Evolutionary conservation across 2,888 invertebrate genomes (phyloP).

Genomic region (Drosophila hamatofila): DNA sequence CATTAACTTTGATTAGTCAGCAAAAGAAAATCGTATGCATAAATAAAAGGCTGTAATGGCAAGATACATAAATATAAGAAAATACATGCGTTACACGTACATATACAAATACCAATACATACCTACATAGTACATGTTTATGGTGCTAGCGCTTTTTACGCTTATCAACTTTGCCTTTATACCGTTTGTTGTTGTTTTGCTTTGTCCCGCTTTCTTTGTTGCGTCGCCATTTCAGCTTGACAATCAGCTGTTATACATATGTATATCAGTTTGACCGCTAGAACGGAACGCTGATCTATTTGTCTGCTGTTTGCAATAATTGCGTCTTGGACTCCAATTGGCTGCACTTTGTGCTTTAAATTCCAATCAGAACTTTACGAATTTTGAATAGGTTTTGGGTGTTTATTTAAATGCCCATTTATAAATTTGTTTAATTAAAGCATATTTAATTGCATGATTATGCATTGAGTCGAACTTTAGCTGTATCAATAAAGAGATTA

Average conservation of each 20-base stretch:
- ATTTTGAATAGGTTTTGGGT: background rate
- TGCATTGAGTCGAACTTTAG: background rate
- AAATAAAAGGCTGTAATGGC: constrained; percentile 42
- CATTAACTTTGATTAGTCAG: constrained; percentile 66
- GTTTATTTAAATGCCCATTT: background rate
- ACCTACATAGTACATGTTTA: background rate
- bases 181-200: constrained; percentile 38
- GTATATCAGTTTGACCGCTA: constrained; percentile 64
- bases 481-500: background rate
- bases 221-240: constrained; percentile 55
- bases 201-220: constrained; percentile 39
- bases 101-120: constrained; percentile 7
- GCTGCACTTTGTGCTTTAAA: constrained; percentile 5
- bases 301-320: constrained; percentile 13
- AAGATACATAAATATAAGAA: constrained; percentile 37
- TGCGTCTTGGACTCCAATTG: constrained; percentile 29
- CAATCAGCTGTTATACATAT: constrained; percentile 62
- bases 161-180: constrained; percentile 47
- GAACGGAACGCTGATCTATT: constrained; percentile 13
- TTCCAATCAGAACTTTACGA: background rate
- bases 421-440: background rate
- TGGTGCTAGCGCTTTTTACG: constrained; percentile 14
- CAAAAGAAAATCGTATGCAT: constrained; percentile 52
- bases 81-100: constrained; percentile 15
- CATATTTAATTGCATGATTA: background rate